Conservation (phyloP, 2,797 vertebrate genomes). For the Esox lucius region DNA sequence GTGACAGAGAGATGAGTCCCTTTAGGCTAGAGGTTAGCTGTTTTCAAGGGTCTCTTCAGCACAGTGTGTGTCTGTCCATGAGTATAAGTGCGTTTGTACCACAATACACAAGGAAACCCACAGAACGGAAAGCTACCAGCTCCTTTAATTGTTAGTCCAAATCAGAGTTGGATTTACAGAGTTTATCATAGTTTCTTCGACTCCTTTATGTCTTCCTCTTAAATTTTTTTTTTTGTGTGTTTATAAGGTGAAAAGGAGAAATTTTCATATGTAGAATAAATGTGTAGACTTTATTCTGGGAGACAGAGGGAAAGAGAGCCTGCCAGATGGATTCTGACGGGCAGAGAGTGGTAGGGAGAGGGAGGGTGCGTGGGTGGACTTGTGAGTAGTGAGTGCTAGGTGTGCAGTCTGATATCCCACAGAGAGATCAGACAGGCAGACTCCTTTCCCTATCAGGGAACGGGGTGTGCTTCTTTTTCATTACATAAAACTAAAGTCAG, state of each 20-base stretch:
- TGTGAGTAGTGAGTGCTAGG: not conserved
- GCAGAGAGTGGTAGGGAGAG: constrained; percentile 9
- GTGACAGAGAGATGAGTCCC: constrained; percentile 34
- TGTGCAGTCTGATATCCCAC: constrained; percentile 21
- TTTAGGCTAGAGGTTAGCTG: constrained; percentile 16
- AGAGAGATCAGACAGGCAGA: constrained; percentile 33
- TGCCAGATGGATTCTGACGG: constrained; percentile 47
- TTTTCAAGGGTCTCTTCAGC: too few relatives aligned
- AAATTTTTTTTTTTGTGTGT: not conserved
- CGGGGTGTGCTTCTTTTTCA: not conserved
- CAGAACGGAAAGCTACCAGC: too few relatives aligned
- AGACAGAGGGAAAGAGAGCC: constrained; percentile 3
- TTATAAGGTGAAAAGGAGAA: not conserved
- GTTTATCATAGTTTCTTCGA: not conserved
- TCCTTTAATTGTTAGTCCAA: too few relatives aligned
- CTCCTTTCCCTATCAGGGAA: not conserved
- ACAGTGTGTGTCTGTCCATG: not conserved
- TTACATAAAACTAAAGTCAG: not conserved
- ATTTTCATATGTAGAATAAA: not conserved
- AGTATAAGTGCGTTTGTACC: too few relatives aligned
- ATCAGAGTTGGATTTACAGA: too few relatives aligned
- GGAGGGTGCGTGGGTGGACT: not conserved
- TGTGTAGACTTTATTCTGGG: not conserved
- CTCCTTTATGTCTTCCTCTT: not conserved
- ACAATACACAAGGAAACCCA: too few relatives aligned